These are phyloP conservation scores for Ivindomyrus marchei DNA, from an alignment of 2,113 vertebrate species.

Conservation along the genomic window DNA sequence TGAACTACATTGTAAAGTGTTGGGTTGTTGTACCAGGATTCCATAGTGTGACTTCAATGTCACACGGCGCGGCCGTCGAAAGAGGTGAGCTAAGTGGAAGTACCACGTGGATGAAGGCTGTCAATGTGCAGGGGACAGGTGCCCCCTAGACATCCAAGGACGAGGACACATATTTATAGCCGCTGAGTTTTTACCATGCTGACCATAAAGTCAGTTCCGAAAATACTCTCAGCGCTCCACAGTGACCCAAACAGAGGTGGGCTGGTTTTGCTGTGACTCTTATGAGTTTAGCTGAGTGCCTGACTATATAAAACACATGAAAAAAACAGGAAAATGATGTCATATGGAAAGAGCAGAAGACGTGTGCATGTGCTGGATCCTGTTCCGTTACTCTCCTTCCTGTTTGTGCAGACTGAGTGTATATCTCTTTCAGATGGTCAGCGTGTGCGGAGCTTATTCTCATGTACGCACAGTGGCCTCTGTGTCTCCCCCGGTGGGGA, in stretches of 20 bases:
- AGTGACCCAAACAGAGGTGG: neutral
- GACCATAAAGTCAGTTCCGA: conserved; percentile 39
- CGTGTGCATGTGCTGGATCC: neutral
- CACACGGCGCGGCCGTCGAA: neutral
- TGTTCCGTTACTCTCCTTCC: neutral
- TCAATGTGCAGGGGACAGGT: neutral
- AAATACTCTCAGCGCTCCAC: neutral
- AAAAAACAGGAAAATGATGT: neutral
- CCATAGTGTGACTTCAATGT: neutral
- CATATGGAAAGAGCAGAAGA: neutral
- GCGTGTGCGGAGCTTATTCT: neutral
- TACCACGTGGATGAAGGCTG: neutral
- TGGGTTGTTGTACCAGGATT: neutral
- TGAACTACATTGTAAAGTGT: neutral
- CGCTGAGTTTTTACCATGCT: conserved; percentile 46
- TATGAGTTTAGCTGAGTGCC: neutral
- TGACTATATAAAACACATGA: neutral
- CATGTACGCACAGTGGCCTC: neutral
- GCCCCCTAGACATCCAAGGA: conserved; percentile 21
- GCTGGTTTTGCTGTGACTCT: neutral
- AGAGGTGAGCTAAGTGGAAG: neutral
- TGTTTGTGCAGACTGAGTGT: neutral
- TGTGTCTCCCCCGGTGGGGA: neutral
- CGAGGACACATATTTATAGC: conserved; percentile 50
- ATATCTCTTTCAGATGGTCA: neutral